A percentile compares a stretch with the other conserved stretches of the same genome.
phyloP scores from a whole-genome alignment of 2,797 vertebrate species.

The Oreonectes daqikongensis region DNA sequence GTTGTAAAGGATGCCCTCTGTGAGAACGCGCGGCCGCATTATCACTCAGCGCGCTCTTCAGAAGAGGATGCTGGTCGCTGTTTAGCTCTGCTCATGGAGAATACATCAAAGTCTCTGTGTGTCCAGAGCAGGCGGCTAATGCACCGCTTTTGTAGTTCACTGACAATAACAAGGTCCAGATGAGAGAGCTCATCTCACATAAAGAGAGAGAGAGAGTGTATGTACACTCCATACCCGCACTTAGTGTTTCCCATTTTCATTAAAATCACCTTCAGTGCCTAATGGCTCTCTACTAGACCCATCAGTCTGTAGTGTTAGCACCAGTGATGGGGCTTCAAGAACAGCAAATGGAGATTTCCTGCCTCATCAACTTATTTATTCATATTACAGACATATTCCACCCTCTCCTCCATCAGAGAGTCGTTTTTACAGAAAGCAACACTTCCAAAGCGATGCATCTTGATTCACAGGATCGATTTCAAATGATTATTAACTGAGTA shows the following conservation, averaged over 20 bases:
- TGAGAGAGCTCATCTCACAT: constrained; percentile 67
- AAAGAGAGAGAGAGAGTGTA: constrained; percentile 61
- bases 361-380: constrained; percentile 60
- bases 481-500: constrained; percentile 46
- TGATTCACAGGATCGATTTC: constrained; percentile 35
- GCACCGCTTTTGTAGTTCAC: constrained; percentile 78
- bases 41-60: constrained; percentile 77
- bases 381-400: constrained; percentile 61
- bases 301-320: constrained; percentile 65
- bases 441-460: constrained; percentile 44
- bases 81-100: constrained; percentile 71
- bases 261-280: constrained; percentile 78
- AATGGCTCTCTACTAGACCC: constrained; percentile 69
- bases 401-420: constrained; percentile 45
- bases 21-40: constrained; percentile 75
- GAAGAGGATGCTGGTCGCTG: constrained; percentile 73
- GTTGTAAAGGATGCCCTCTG: constrained; percentile 73
- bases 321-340: constrained; percentile 64
- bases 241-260: constrained; percentile 79
- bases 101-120: constrained; percentile 79
- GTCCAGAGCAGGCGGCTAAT: constrained; percentile 76
- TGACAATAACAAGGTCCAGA: constrained; percentile 80
- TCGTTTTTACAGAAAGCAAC: constrained; percentile 50
- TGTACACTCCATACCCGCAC: constrained; percentile 74
- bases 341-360: constrained; percentile 59